Conservation (phyloP, 2,113 vertebrate species). For the Amblyornis subalaris region DNA sequence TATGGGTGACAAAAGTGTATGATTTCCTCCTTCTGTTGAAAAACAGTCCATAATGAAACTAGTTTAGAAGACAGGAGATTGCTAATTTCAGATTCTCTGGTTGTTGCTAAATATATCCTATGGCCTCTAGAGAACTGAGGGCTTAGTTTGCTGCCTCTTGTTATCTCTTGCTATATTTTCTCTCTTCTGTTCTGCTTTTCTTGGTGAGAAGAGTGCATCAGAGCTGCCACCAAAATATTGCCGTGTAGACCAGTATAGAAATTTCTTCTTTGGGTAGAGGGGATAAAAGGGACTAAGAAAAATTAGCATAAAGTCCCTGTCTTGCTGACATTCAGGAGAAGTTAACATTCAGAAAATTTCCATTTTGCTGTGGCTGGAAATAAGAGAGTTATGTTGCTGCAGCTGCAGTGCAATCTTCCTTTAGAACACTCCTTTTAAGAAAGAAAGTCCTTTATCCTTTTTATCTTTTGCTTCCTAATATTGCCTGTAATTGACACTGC, state of each 20-base stretch:
- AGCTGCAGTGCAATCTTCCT: not conserved
- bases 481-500: not conserved
- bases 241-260: not conserved
- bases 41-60: not conserved
- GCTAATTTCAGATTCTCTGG: not conserved
- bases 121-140: not conserved
- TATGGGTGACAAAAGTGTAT: rapidly evolving
- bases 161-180: not conserved
- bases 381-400: not conserved
- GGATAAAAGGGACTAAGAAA: not conserved
- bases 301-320: not conserved
- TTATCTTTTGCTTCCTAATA: not conserved
- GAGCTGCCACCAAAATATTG: not conserved
- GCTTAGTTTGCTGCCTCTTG: not conserved
- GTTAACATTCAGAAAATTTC: not conserved
- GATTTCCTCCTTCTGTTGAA: not conserved
- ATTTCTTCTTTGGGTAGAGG: not conserved
- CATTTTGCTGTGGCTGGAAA: not conserved
- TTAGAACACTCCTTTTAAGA: not conserved
- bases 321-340: not conserved
- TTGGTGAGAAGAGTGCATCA: not conserved
- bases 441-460: not conserved
- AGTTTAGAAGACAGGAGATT: not conserved
- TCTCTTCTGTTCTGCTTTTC: not conserved
- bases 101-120: not conserved